Percentiles rank a stretch among this genome's conserved stretches.
These are phyloP conservation scores for Zapus hudsonius DNA, from an alignment of 2,113 vertebrate genomes.

Conservation along the genomic window DNA sequence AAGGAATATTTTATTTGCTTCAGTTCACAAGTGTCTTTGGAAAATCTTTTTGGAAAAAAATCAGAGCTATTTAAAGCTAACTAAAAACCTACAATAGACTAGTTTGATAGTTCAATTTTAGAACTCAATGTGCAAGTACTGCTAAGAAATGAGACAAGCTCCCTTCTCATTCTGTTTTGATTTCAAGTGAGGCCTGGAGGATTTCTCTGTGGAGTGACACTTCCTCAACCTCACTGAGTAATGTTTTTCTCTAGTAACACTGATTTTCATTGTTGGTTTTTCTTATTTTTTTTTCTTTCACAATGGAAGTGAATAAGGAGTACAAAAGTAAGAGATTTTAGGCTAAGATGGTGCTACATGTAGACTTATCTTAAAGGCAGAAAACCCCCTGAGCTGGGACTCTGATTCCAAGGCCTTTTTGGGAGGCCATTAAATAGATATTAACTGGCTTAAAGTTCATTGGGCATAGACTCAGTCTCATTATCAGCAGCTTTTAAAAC, in stretches of 20 bases:
- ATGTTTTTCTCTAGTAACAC: not conserved
- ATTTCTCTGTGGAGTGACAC: not conserved
- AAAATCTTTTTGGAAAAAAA: not conserved
- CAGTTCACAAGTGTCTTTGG: not conserved
- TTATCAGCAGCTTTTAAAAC: not conserved
- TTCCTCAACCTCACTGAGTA: not conserved
- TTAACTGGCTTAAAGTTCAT: not conserved
- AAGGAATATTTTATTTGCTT: slow-evolving; percentile 17
- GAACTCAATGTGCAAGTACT: not conserved
- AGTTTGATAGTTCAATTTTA: not conserved
- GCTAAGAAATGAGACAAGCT: not conserved
- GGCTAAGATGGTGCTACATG: not conserved
- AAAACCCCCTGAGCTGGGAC: not conserved
- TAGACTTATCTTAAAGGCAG: not conserved
- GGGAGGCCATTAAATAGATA: not conserved
- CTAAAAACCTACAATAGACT: not conserved
- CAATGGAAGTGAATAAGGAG: not conserved
- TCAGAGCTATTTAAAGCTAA: not conserved
- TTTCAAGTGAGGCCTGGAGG: not conserved
- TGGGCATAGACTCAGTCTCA: not conserved
- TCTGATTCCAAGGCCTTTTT: not conserved
- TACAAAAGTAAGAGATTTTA: not conserved
- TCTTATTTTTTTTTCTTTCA: not conserved
- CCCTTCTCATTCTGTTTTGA: not conserved
- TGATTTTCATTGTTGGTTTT: not conserved